Evolutionary conservation across 1,140 invertebrate species (phyloP).

Genomic region (Penaeus chinensis): DNA sequence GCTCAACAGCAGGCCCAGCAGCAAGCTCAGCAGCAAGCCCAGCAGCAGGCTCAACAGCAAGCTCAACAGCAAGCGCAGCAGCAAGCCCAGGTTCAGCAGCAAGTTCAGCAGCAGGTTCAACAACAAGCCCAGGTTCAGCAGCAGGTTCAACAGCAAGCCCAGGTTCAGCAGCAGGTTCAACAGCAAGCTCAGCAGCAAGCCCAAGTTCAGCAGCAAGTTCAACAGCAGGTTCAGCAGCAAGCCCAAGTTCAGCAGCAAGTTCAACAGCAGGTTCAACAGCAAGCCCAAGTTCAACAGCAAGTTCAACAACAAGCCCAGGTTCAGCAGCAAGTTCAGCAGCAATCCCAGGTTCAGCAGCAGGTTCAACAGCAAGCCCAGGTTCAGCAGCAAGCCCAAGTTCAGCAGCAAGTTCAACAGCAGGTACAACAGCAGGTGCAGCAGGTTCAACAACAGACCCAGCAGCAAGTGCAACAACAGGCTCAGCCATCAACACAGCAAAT

Average conservation of each 20-base stretch:
- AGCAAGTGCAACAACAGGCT: slow-evolving; percentile 2
- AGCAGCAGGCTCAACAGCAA: slow-evolving; percentile 24
- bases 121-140: slow-evolving; percentile 3
- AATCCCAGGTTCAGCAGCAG: slow-evolving; percentile 8
- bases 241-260: too few species aligned
- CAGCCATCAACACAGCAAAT: background rate
- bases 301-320: slow-evolving; percentile 20
- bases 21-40: slow-evolving; percentile 32
- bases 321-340: slow-evolving; percentile 10
- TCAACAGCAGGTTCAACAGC: background rate
- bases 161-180: background rate
- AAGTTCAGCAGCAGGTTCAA: background rate
- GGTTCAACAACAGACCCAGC: slow-evolving; percentile 25
- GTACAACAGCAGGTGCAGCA: background rate
- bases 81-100: background rate
- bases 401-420: slow-evolving; percentile 16
- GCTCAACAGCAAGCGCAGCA: slow-evolving; percentile 32
- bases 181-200: slow-evolving; percentile 4
- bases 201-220: background rate
- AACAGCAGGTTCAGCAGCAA: slow-evolving; percentile 4
- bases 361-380: slow-evolving; percentile 13
- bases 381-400: background rate
- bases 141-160: background rate
- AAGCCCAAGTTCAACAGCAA: slow-evolving; percentile 26
- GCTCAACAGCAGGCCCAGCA: slow-evolving; percentile 34